Conservation (phyloP, 1,140 invertebrate species). For the Vanessa tameamea region DNA sequence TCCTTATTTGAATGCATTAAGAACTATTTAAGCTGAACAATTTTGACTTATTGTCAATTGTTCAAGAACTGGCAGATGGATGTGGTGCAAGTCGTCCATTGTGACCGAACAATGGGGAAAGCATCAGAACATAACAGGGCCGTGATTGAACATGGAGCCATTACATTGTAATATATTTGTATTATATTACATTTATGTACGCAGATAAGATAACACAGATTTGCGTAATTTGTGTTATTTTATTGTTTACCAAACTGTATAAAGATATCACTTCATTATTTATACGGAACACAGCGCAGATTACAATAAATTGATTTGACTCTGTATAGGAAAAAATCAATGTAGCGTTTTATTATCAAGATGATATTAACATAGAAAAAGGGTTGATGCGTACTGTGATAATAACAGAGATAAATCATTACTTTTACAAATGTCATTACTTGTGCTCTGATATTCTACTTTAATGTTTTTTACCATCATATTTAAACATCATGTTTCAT, state of each 20-base stretch:
- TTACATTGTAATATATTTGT: slow-evolving; percentile 10
- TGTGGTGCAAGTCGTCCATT: slow-evolving; percentile 66
- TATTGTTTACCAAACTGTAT: background rate
- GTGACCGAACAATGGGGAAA: slow-evolving; percentile 71
- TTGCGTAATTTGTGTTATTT: slow-evolving; percentile 1
- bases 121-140: slow-evolving; percentile 43
- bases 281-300: too few relatives aligned
- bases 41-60: slow-evolving; percentile 6
- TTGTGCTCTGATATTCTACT: too few relatives aligned
- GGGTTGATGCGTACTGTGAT: too few relatives aligned
- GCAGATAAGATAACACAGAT: background rate
- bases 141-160: slow-evolving; percentile 33
- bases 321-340: too few relatives aligned
- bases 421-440: too few relatives aligned
- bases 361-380: too few relatives aligned
- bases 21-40: slow-evolving; percentile 7
- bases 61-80: slow-evolving; percentile 18
- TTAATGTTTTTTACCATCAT: too few relatives aligned
- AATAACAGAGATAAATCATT: too few relatives aligned
- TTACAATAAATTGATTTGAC: too few relatives aligned
- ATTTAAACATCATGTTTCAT: slow-evolving; percentile 9
- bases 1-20: slow-evolving; percentile 9
- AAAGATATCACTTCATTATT: too few relatives aligned
- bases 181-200: background rate
- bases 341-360: too few relatives aligned